Conservation (phyloP, 1,140 invertebrate species). For the Globodera rostochiensis region DNA sequence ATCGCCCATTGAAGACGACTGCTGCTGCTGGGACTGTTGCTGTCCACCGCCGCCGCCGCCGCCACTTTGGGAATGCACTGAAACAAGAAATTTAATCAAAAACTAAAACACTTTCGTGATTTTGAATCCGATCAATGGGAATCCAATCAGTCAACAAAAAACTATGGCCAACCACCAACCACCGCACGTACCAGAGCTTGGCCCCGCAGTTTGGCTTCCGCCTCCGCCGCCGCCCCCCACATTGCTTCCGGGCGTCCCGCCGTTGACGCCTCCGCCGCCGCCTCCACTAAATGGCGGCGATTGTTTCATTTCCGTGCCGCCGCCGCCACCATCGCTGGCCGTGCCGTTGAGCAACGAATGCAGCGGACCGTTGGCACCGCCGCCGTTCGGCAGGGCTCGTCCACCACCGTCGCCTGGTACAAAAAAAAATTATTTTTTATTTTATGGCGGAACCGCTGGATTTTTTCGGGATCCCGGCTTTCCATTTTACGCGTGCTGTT, state of each 20-base stretch:
- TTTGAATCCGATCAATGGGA: no score
- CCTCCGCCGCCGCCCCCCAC: slow-evolving; percentile 7
- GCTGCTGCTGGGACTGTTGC: slow-evolving; percentile 25
- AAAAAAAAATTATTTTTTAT: no score
- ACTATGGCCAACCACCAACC: no score
- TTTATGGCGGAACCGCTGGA: no score
- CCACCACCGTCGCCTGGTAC: slow-evolving; percentile 1
- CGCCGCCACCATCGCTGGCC: neutral
- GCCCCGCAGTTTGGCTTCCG: neutral
- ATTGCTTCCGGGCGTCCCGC: slow-evolving; percentile 30
- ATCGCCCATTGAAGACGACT: slow-evolving; percentile 7
- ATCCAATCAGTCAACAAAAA: no score
- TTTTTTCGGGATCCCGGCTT: no score
- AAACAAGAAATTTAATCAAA: slow-evolving; percentile 5
- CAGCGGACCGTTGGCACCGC: slow-evolving; percentile 15
- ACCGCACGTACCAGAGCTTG: slow-evolving; percentile 1
- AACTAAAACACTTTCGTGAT: no score
- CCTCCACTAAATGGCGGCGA: slow-evolving; percentile 35
- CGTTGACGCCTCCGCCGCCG: slow-evolving; percentile 25
- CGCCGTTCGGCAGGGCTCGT: neutral
- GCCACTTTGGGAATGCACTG: slow-evolving; percentile 39
- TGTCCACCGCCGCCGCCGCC: slow-evolving; percentile 4
- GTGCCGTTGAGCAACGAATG: slow-evolving; percentile 21
- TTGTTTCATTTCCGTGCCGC: slow-evolving; percentile 41
- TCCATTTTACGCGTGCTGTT: no score